Base-by-base conservation (phyloP, 1,140 invertebrate genomes). In the Helicoverpa armigera region DNA sequence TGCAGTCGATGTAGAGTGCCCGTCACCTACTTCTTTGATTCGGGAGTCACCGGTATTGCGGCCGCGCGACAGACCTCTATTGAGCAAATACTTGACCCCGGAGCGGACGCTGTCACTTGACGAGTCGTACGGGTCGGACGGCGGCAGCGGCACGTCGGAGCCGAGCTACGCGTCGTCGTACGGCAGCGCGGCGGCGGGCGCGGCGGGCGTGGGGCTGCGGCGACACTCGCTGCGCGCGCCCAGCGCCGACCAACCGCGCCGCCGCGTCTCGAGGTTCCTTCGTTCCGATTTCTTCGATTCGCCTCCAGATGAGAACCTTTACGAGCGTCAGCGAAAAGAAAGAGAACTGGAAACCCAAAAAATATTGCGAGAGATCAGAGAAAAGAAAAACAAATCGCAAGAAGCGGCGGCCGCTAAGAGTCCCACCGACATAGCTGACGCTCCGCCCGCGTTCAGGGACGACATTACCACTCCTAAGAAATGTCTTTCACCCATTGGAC, bases 231-330 rank as follows among this genome's bases (percentile, higher is more conserved):
- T 95, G 74, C 83, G 90, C 12, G 82, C 88, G 12, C 87, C 84
- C 13, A 54, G 31, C 56, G 72, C 23, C 18, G 43, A 60, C 58
- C 90, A 91, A 53, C 92, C 91, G 35, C 96, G 95, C 80, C 95
- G 96, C 35, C 95, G 96, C 78, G 96, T 97, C 56, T 97, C 97
- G 13, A 95, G 97, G 80, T 97, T 97, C 89, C 90, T 98, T 70
- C 94, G 97, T 12, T 97, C 97, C 0, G 97, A 98, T 88, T 98
- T 98, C 87, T 98, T 97, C 85, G 97, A 98, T 73, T 95, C 97
- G 0, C 96, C 97, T 0, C 91, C 96, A 56, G 97, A 97, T 82
- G 97, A 97, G 81, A 97, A 96, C 88, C 92, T 95, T n/a, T 96
- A 96, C 83, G 94, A 96, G 1, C 97, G 97, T 78, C 96, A 97